A percentile compares a stretch with the other conserved stretches of the same genome.
Conservation (phyloP, 2,113 vertebrate species). For the Amphiprion percula region DNA sequence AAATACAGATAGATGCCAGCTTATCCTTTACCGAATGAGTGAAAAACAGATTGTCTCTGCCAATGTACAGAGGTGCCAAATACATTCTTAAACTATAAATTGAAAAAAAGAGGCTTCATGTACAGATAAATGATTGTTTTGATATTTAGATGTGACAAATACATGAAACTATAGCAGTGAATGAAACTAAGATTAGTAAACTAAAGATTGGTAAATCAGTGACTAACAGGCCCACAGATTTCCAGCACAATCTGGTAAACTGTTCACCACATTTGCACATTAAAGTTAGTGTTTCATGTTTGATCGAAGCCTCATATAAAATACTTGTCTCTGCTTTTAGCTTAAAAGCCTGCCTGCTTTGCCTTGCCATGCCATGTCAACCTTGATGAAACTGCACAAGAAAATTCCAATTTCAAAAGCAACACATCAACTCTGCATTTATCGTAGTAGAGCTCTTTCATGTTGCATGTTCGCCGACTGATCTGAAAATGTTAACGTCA, state of each 20-base stretch:
- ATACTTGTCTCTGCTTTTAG: slow-evolving; percentile 53
- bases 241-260: neutral
- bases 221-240: neutral
- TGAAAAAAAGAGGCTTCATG: neutral
- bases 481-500: slow-evolving; percentile 28
- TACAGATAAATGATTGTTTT: neutral
- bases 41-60: neutral
- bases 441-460: neutral
- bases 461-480: neutral
- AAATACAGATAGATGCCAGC: neutral
- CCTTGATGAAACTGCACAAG: slow-evolving; percentile 7
- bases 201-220: neutral
- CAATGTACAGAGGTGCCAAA: neutral
- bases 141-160: neutral
- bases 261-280: slow-evolving; percentile 1
- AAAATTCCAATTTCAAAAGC: neutral
- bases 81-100: neutral
- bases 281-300: neutral
- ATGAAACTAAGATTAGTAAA: neutral
- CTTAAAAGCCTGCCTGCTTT: slow-evolving; percentile 73
- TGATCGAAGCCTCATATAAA: neutral
- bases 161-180: neutral
- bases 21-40: neutral
- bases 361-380: slow-evolving; percentile 67
- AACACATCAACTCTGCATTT: neutral